Evolutionary conservation across 2,797 vertebrate genomes (phyloP).

Genomic region (Tympanoctomys barrerae): DNA sequence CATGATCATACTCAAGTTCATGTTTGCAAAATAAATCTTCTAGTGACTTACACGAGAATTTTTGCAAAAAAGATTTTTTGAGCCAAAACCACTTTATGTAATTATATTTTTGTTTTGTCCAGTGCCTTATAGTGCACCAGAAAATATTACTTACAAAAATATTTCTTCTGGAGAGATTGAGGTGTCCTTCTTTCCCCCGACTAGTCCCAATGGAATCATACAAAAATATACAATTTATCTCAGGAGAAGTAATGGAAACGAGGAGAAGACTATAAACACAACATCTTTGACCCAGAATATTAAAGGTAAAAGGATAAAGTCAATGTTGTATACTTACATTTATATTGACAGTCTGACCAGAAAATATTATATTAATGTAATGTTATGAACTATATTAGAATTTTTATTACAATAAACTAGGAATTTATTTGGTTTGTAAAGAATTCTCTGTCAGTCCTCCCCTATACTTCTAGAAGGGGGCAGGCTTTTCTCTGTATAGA

Average conservation of each 20-base stretch:
- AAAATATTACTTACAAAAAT: slow-evolving; percentile 89
- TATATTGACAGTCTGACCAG: neutral
- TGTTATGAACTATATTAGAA: slow-evolving; percentile 10
- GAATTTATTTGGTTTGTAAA: neutral
- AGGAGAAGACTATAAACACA: slow-evolving; percentile 86
- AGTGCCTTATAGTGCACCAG: slow-evolving; percentile 90
- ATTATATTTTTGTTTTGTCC: slow-evolving; percentile 80
- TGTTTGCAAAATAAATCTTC: neutral
- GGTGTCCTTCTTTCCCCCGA: slow-evolving; percentile 88
- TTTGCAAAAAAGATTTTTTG: slow-evolving; percentile 1
- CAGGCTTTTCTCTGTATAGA: neutral
- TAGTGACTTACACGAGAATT: neutral
- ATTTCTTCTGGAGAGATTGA: slow-evolving; percentile 89
- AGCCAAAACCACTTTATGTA: neutral
- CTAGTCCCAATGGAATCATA: slow-evolving; percentile 89
- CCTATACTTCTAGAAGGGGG: neutral
- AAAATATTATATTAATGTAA: slow-evolving; percentile 14
- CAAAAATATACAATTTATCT: slow-evolving; percentile 89
- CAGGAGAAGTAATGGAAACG: slow-evolving; percentile 81
- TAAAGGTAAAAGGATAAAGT: slow-evolving; percentile 85
- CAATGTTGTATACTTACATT: slow-evolving; percentile 7
- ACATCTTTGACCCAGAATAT: slow-evolving; percentile 82
- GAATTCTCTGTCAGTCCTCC: neutral
- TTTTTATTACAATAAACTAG: slow-evolving; percentile 25
- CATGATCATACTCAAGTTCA: neutral